Base-by-base conservation (phyloP, 2,797 vertebrate species). In the Urosaurus nigricauda region DNA sequence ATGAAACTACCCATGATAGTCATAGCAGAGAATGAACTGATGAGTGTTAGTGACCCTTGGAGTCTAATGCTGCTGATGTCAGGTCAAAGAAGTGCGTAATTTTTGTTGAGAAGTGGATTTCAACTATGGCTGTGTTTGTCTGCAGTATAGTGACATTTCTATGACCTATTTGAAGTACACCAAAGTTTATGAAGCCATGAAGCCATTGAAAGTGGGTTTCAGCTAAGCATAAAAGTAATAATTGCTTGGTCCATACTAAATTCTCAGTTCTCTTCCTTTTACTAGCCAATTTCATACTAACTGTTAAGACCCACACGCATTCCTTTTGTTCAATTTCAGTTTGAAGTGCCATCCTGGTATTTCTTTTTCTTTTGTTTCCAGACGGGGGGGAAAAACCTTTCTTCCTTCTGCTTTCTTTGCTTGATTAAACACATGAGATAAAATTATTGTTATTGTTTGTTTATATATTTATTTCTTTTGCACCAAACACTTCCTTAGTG, bases 311-410 rank as follows among this genome's bases (percentile, higher is more conserved):
- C n/a, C n/a, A 51, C 32, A 11, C 40, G 51, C 2, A 35, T 8
- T 90, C 40, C 24, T 73, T 79, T 51, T 92, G 13, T 82, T 71
- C 51, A 80, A 63, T 86, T 70, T 58, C 40, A 35, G 47, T 21
- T 65, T 75, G 35, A 47, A 77, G 11, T 77, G 12, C 47, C 80
- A 79, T 83, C 7, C 89, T 89, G 19, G 71, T 91, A 19, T 77
- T 90, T 2, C 83, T 19, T 40, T 51, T 37, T 88, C 32, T 90
- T 79, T n/a, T 63, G 12, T 92, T 91, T 90, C 8, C 43, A 81
- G 37, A 63, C 12, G 63, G 84, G 79, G 90, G 71, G 40, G 14
- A 83, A 91, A 74, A 47, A 14, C 74, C 87, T 51, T 89, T 77
- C 74, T 78, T 56, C 9, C 1, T 56, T n/a, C 40, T 16, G 37